Conservation (phyloP, 2,797 vertebrate species). For the Clarias platycephalus region DNA sequence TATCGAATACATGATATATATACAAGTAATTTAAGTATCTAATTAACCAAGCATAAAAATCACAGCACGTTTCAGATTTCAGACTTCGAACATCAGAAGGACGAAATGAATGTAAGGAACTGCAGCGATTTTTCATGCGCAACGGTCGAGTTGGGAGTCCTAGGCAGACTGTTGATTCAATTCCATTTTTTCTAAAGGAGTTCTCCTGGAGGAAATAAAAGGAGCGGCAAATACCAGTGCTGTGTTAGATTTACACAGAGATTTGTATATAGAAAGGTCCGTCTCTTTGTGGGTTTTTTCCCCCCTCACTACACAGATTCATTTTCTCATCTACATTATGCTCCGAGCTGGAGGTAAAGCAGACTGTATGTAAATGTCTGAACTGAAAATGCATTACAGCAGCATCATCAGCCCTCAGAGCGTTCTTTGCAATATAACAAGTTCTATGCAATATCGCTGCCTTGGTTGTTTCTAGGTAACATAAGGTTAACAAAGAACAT, state of each 20-base stretch:
- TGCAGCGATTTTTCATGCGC: neutral
- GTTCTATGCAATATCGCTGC: too few relatives aligned
- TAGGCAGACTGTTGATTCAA: too few relatives aligned
- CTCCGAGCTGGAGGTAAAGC: neutral
- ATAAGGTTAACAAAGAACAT: too few relatives aligned
- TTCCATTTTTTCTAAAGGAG: too few relatives aligned
- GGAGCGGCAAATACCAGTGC: neutral
- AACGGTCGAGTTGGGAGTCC: too few relatives aligned
- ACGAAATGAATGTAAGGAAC: neutral
- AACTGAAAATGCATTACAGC: neutral
- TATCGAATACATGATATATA: neutral
- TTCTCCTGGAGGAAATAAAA: neutral
- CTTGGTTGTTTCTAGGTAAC: too few relatives aligned
- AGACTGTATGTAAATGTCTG: neutral
- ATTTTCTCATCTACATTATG: neutral
- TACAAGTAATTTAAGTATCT: neutral
- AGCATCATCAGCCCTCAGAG: neutral
- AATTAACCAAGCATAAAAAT: neutral
- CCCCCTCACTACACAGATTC: neutral
- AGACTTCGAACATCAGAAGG: neutral
- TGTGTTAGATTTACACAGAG: neutral
- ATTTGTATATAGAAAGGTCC: neutral
- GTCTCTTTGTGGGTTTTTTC: neutral
- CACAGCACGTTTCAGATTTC: neutral
- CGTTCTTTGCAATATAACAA: neutral